Conservation (phyloP, 2,888 invertebrate species). For the Pristionchus exspectatus region DNA sequence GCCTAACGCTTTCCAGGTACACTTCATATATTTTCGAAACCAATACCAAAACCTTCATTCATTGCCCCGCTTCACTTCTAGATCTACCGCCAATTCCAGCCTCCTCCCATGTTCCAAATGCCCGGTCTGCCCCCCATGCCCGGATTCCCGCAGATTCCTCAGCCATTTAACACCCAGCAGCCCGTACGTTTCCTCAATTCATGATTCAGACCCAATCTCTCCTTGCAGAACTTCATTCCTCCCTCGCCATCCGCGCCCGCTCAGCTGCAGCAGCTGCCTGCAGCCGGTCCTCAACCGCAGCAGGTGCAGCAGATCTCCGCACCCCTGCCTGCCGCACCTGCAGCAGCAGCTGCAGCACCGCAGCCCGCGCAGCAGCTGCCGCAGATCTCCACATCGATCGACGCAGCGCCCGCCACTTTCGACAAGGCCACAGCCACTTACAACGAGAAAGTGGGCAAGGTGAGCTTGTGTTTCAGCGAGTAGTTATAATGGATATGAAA, state of each 20-base stretch:
- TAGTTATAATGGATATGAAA: neutral
- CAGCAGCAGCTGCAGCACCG: neutral
- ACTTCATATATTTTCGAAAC: neutral
- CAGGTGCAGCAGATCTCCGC: conserved; percentile 14
- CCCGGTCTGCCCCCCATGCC: conserved; percentile 50
- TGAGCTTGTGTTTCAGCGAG: neutral
- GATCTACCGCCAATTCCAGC: conserved; percentile 11
- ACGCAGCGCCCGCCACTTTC: conserved; percentile 44
- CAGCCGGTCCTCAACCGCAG: neutral
- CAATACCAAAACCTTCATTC: neutral
- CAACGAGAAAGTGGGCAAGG: conserved; percentile 36
- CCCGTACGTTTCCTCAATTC: neutral
- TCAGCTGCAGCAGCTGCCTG: conserved; percentile 30
- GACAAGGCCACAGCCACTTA: conserved; percentile 33
- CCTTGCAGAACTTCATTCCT: conserved; percentile 49
- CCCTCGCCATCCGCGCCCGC: neutral
- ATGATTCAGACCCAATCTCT: neutral
- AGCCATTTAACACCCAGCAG: conserved; percentile 21
- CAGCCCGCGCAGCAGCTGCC: neutral
- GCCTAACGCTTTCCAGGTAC: conserved; percentile 54
- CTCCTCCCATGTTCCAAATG: conserved; percentile 52
- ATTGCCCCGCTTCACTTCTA: neutral
- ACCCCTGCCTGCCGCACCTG: neutral
- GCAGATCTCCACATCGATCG: conserved; percentile 48
- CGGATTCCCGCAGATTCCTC: conserved; percentile 50